Base-by-base conservation (phyloP, 2,113 vertebrate genomes). In the Pygoscelis adeliae region DNA sequence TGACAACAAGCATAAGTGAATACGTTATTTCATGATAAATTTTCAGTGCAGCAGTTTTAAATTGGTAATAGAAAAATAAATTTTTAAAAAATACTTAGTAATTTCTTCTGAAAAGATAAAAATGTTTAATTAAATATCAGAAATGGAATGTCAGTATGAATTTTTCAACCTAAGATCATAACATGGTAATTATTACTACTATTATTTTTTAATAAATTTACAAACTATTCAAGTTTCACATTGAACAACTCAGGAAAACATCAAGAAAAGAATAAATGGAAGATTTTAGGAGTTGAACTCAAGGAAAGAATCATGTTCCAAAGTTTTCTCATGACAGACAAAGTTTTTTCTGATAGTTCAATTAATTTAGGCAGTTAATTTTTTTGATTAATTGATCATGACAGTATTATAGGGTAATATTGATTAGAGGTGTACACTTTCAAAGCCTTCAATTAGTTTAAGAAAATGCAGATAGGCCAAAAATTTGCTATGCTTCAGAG, bases 91-190 rank as follows among this genome's bases (percentile, higher is more conserved):
- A 79, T 47, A 74, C 36, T 62, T 81, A 34, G 36, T 5, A 66
- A 79, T 91, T 95, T 85, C 26, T 82, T 78, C 62, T 83, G 58
- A 49, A 94, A 93, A 81, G 2, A 90, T 5, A 53, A 47, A 87
- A 74, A 77, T 34, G 27, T 65, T 82, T 77, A 65, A 58, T 46
- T 79, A 70, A 83, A 73, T 84, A 52, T 44, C 19, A 69, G 55
- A 97, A 97, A 93, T 77, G 20, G 12, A 91, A 84, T 61, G 25
- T 82, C 83, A 95, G 67, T 63, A 84, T 82, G 78, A 95, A 89
- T 96, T 89, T 81, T 88, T 91, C 88, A 93, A 74, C 56, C 5
- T 90, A 92, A 96, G 49, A 61, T 30, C 71, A 73, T 71, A 96
- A 91, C 11, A 42, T 47, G 32, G 46, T 49, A 77, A 86, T 76